Evolutionary conservation across 1,140 invertebrate genomes (phyloP), one percentile per base, ranked within the genome.

Genomic region (Pygmarrhopalites habei): DNA sequence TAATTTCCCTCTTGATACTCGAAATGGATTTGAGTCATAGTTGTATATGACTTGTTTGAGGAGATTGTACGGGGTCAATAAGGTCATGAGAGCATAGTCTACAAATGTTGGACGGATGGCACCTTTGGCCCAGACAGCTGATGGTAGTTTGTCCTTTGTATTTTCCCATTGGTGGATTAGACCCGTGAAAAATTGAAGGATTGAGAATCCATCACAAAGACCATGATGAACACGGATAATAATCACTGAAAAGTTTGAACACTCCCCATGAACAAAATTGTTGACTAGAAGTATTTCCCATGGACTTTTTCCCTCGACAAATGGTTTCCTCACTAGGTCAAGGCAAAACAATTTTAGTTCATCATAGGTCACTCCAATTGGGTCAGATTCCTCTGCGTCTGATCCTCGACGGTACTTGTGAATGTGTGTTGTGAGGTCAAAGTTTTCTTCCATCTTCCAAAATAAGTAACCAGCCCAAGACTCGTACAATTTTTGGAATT

Each of bases 141-240:
- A 12, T 49, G 46, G 46, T 7, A 23, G 23, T 7, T 15, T 23
- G 7, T 23, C 46, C 21, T 15, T 23, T 10, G 46, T 49, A 10
- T n/a, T 15, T 21, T 49, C 46, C 46, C 46, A 49, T 21, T 10
- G 5, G 7, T 49, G 15, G 12, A 49, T 7, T 10, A 10, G 5
- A 21, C 23, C 21, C 7, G 46, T 49, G 10, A 49, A 49, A 49
- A 49, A 49, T 49, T 49, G 5, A 7, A 49, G 23, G 10, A 49
- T 49, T 19, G 46, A 49, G 21, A n/a, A 49, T 49, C 46, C 46
- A 49, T 49, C 46, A 21, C 46, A 49, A 10, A 49, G 46, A 23
- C 46, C 46, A 19, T 49, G 46, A 19, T 49, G 46, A 49, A 23
- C 46, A 49, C 46, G 46, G 21, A 49, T 12, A 49, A 49, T 23